Evolutionary conservation across 1,140 invertebrate species (phyloP).

Genomic region (Pachypeltis micranthus): DNA sequence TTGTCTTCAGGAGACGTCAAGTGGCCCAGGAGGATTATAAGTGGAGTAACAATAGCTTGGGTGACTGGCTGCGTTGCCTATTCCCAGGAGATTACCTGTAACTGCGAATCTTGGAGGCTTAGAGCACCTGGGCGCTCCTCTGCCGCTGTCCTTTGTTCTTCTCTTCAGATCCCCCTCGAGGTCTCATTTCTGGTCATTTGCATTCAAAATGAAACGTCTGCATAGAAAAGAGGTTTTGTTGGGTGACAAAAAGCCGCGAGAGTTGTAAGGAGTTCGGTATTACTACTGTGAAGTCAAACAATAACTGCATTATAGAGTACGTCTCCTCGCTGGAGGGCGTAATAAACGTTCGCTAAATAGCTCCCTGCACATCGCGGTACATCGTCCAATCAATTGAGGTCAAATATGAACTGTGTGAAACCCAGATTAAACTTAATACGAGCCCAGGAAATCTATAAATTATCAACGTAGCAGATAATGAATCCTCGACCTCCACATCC

Average conservation of each 20-base stretch:
- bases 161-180: neutral
- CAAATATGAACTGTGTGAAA: too few species aligned
- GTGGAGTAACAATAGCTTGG: conserved; percentile 3
- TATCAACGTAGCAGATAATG: too few species aligned
- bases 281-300: neutral
- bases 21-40: conserved; percentile 3
- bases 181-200: conserved; percentile 4
- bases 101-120: conserved; percentile 2
- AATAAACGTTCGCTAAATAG: too few species aligned
- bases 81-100: neutral
- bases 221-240: neutral
- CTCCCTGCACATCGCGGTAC: too few species aligned
- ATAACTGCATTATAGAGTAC: neutral
- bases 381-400: too few species aligned
- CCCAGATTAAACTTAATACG: too few species aligned
- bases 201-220: conserved; percentile 1
- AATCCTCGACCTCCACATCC: too few species aligned
- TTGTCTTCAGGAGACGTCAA: conserved; percentile 5
- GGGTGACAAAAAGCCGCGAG: neutral
- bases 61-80: neutral
- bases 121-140: neutral
- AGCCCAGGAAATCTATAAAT: too few species aligned
- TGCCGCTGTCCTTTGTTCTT: conserved; percentile 1
- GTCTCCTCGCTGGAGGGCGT: too few species aligned
- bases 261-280: neutral